Evolutionary conservation across 2,113 vertebrate genomes (phyloP), one percentile per base, ranked within the genome.

Genomic region (Myiagra hebetior): DNA sequence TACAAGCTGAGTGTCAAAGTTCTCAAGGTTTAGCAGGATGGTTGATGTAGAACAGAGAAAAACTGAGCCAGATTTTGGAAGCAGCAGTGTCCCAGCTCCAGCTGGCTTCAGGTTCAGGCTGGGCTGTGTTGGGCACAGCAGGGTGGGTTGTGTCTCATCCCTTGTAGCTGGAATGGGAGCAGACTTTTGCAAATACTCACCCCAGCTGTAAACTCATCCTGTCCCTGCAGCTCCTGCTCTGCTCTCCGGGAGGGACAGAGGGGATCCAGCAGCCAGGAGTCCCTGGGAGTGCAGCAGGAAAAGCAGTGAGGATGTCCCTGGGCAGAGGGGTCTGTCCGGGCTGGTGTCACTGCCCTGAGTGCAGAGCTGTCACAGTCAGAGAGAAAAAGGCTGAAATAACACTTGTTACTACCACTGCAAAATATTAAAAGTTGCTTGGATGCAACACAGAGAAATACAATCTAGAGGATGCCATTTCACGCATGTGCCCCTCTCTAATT

Each of bases 151-250:
- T 28, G 23, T 3, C 24, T 55, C 39, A 46, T 1, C 69, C 13
- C 53, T 10, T 7, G 9, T 1, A 67, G 59, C 24, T 39, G 41
- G n/a, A 56, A 16, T 9, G 35, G 41, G 41, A 78, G 28, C 9
- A 21, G 69, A 9, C 11, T 79, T 84, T 72, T 41, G 19, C 18
- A 60, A 35, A 3, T 30, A 0, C 10, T 65, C 41, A 10, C 37
- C 23, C 9, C 20, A 1, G 23, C 80, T 91, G 13, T 37, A 21
- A 87, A 27, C 17, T 16, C 6, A 0, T 26, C 10, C 11, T 35
- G 35, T 15, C 23, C 2, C 44, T 62, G 28, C 10, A 22, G 0
- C 15, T 18, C 28, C 0, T 10, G 16, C 6, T 13, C n/a, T 23
- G 13, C 47, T 11, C 85, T 37, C 35, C 6, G 19, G 13, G 37